Conservation (phyloP, 2,797 vertebrate species). For the Acridotheres tristis region DNA sequence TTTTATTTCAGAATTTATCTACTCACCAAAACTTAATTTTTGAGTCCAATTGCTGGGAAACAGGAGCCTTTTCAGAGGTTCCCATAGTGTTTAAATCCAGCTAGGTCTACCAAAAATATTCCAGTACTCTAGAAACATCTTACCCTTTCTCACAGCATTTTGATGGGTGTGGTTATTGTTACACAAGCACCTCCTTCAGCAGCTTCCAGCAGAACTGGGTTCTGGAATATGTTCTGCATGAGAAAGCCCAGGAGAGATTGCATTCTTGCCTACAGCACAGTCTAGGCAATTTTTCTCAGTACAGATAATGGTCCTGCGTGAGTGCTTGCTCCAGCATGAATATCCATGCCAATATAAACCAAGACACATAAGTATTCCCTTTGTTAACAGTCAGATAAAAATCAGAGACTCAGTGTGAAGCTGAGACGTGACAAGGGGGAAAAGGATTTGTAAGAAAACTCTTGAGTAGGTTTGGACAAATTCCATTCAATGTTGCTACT, state of each 20-base stretch:
- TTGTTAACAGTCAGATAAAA: neutral
- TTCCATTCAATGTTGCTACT: neutral
- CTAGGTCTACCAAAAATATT: neutral
- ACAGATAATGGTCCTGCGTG: no score
- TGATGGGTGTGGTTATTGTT: neutral
- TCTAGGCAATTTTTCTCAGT: neutral
- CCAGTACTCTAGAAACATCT: neutral
- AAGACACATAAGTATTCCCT: neutral
- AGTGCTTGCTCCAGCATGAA: neutral
- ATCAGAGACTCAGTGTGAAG: neutral
- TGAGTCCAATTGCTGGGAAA: neutral
- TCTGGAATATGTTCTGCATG: rapidly evolving
- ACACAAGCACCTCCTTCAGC: neutral
- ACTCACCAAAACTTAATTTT: neutral
- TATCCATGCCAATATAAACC: neutral
- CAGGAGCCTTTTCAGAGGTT: neutral
- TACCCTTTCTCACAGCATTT: neutral
- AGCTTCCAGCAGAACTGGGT: neutral
- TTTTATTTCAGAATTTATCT: neutral
- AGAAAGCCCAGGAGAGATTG: neutral
- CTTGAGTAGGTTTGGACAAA: neutral
- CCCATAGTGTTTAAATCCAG: neutral
- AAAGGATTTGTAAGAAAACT: neutral
- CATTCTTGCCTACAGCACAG: neutral
- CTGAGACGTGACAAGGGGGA: neutral